A percentile compares a stretch with the other conserved stretches of the same genome.
Conservation (phyloP, 1,140 invertebrate genomes). For the Ceratosolen solmsi region DNA sequence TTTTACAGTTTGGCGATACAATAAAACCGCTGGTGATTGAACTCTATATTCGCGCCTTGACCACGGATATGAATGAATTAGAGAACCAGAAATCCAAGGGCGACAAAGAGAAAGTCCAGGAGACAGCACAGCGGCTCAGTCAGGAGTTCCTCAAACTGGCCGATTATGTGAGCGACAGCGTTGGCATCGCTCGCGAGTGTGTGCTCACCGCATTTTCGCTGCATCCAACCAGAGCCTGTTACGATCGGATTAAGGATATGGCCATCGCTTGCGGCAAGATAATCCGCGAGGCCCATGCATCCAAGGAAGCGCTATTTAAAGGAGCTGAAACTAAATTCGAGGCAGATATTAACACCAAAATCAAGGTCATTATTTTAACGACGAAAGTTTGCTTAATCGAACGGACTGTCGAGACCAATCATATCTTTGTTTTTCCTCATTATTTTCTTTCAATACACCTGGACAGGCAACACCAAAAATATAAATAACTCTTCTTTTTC, state of each 20-base stretch:
- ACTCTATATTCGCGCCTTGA: constrained; percentile 82
- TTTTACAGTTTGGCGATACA: constrained; percentile 74
- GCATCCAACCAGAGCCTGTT: constrained; percentile 75
- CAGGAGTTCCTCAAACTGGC: constrained; percentile 76
- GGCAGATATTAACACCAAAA: neutral
- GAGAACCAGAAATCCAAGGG: constrained; percentile 78
- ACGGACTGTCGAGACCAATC: too few relatives aligned
- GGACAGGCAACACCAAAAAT: too few relatives aligned
- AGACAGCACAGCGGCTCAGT: constrained; percentile 75
- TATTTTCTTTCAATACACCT: too few relatives aligned
- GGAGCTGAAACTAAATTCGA: neutral
- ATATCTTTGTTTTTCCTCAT: too few relatives aligned
- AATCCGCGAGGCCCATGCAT: constrained; percentile 40
- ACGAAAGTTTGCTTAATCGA: too few relatives aligned
- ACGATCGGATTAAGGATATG: constrained; percentile 73
- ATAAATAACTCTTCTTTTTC: too few relatives aligned
- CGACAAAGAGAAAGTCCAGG: constrained; percentile 73
- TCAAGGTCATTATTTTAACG: constrained; percentile 8
- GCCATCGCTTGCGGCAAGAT: constrained; percentile 74
- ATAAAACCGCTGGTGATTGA: constrained; percentile 81
- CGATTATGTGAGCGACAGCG: constrained; percentile 74
- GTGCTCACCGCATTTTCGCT: constrained; percentile 80
- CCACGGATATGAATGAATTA: constrained; percentile 83
- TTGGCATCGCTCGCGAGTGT: constrained; percentile 77
- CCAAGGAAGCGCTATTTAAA: constrained; percentile 44